Percentiles rank a stretch among this genome's conserved stretches.
Conservation (phyloP, 2,113 vertebrate genomes). For the Seriola dumerili region DNA sequence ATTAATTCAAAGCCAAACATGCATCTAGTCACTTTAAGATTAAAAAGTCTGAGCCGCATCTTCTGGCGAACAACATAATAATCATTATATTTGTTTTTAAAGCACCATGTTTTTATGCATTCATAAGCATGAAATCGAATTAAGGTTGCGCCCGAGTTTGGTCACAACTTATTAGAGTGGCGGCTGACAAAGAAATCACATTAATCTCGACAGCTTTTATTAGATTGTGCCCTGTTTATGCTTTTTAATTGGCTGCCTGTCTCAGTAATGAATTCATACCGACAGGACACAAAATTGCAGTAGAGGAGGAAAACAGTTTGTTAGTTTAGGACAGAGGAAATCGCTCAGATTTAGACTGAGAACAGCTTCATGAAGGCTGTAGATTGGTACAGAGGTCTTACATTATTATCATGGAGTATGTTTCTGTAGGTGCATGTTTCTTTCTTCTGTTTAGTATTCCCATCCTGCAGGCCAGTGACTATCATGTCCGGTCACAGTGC, state of each 20-base stretch:
- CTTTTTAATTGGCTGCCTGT: constrained; percentile 49
- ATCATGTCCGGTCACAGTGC: background rate
- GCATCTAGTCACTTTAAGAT: constrained; percentile 27
- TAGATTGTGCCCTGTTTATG: constrained; percentile 43
- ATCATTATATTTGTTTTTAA: constrained; percentile 41
- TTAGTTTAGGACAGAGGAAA: constrained; percentile 22
- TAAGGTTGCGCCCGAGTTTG: constrained; percentile 30
- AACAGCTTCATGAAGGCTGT: background rate
- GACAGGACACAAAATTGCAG: constrained; percentile 25
- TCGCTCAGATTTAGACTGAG: constrained; percentile 1
- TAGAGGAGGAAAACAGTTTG: constrained; percentile 21
- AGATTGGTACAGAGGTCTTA: background rate
- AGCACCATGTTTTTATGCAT: constrained; percentile 18
- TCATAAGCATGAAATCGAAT: constrained; percentile 53
- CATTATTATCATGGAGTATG: constrained; percentile 4
- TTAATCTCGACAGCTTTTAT: constrained; percentile 35
- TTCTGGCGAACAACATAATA: constrained; percentile 8
- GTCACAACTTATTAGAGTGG: constrained; percentile 47
- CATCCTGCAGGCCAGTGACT: constrained; percentile 1
- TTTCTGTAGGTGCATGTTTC: background rate
- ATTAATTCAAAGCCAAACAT: constrained; percentile 33
- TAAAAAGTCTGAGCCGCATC: background rate
- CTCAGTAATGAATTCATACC: constrained; percentile 44
- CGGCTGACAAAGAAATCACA: constrained; percentile 24
- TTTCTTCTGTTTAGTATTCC: too few relatives aligned